Evolutionary conservation across 1,140 invertebrate species (phyloP), one percentile per base, ranked within the genome.

Genomic region (Drosophila nigrodunni): DNA sequence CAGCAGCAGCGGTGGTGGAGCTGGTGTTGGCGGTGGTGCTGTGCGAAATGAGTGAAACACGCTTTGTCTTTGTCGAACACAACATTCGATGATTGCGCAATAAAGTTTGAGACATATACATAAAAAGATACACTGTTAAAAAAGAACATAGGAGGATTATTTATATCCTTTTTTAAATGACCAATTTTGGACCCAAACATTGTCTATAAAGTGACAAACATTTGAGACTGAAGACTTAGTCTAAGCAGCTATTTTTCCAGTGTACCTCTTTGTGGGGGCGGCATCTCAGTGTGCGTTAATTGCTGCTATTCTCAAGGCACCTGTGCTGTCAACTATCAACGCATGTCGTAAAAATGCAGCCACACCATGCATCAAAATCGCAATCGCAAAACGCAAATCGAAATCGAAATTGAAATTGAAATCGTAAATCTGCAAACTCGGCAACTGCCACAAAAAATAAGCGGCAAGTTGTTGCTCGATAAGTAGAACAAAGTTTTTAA

Each of bases 401-500:
- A 50, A 64, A 21, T 21, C 58, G 9, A 54, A 54, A 49, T 54
- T 9, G 58, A 44, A 59, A 59, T 64, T 39, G 46, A 50, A 64
- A 21, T 21, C 58, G 9, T 35, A 54, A 67, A 52, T 49, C 59
- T 62, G 30, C 44, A 50, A 50, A 49, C 57, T 30, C 18, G 21
- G 35, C 47, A 49, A 71, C 52, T 34, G 62, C 21, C 37, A 52
- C 3, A 49, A 49, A 49, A 34, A 47, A 65, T 15, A 9, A 49
- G 43, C 21, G 15, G 9, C 43, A 35, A 50, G 50, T 46, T 60
- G 71, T 79, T 52, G 55, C 37, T 39, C 82, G 66, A 46, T 89
- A 89, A 85, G 68, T 89, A 78, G 86, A 89, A 85, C 85, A 79
- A 25, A 69, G 55, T 71, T 74, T 54, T 79, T 77, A 66, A 78